Percentiles rank a stretch among this genome's conserved stretches.
Evolutionary conservation across 2,888 invertebrate genomes (phyloP).

Genomic region (Lordiphosa fenestrarum): DNA sequence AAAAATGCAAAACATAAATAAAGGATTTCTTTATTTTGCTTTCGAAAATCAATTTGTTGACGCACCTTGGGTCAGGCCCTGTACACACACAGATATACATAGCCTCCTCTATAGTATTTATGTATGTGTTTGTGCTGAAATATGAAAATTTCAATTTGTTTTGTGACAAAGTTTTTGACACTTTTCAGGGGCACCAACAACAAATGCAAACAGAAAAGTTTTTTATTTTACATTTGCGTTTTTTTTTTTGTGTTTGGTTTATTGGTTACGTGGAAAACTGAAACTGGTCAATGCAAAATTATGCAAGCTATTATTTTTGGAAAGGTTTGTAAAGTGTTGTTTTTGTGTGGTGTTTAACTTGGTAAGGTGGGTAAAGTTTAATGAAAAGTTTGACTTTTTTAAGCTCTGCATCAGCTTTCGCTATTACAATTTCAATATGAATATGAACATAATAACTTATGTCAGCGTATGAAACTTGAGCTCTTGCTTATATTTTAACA

Average conservation of each 20-base stretch:
- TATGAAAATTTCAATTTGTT: slow-evolving; percentile 63
- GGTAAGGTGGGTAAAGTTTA: too few relatives aligned
- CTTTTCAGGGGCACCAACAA: slow-evolving; percentile 43
- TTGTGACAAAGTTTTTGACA: slow-evolving; percentile 51
- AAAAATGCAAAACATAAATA: slow-evolving; percentile 2
- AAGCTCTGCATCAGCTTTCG: too few relatives aligned
- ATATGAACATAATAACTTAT: too few relatives aligned
- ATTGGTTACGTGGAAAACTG: slow-evolving; percentile 1
- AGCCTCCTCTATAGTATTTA: neutral
- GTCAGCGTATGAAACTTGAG: too few relatives aligned
- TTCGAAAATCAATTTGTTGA: slow-evolving; percentile 37
- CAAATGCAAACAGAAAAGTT: slow-evolving; percentile 46
- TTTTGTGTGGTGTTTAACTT: neutral
- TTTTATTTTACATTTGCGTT: too few relatives aligned
- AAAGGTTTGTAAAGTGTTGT: too few relatives aligned
- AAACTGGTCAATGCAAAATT: slow-evolving; percentile 8
- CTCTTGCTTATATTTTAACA: too few relatives aligned
- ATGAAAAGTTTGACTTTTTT: too few relatives aligned
- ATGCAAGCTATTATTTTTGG: too few relatives aligned
- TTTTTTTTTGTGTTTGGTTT: too few relatives aligned
- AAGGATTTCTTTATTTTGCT: slow-evolving; percentile 19
- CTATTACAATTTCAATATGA: too few relatives aligned
- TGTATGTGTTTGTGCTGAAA: neutral
- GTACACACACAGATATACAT: slow-evolving; percentile 4
- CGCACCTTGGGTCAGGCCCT: slow-evolving; percentile 33